These are phyloP conservation scores for Eulemur mongoz DNA, from an alignment of 2,797 vertebrate genomes.

Conservation along the genomic window DNA sequence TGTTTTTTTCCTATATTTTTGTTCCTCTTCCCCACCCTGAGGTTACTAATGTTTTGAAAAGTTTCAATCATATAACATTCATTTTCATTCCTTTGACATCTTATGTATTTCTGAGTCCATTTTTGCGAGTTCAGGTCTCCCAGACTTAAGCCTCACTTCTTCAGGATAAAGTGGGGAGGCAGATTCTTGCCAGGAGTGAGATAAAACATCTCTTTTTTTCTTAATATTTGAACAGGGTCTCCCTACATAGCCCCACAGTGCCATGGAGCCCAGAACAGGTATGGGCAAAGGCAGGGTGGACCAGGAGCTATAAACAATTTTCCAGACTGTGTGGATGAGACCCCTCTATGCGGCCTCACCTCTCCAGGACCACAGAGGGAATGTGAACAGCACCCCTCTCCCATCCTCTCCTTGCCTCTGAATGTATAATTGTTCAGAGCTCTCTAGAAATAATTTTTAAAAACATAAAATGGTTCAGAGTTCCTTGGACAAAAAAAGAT, in stretches of 20 bases:
- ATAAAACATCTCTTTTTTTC: not conserved
- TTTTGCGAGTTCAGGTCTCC: not conserved
- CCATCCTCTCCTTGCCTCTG: not conserved
- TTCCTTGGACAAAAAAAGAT: not conserved
- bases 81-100: constrained; percentile 41
- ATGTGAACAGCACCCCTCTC: not conserved
- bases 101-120: constrained; percentile 7
- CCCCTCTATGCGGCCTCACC: too few relatives aligned
- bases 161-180: not conserved
- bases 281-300: not conserved
- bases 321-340: not conserved
- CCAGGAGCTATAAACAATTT: not conserved
- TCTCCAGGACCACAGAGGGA: not conserved
- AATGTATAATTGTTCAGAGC: not conserved
- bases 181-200: not conserved
- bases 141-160: not conserved
- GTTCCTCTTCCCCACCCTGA: not conserved
- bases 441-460: not conserved
- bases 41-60: constrained; percentile 57
- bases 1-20: not conserved
- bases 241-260: not conserved
- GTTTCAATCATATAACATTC: constrained; percentile 12
- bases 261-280: not conserved
- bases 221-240: not conserved
- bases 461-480: not conserved